Evolutionary conservation across 1,140 invertebrate species (phyloP).

Genomic region (Oryctes rhinoceros): DNA sequence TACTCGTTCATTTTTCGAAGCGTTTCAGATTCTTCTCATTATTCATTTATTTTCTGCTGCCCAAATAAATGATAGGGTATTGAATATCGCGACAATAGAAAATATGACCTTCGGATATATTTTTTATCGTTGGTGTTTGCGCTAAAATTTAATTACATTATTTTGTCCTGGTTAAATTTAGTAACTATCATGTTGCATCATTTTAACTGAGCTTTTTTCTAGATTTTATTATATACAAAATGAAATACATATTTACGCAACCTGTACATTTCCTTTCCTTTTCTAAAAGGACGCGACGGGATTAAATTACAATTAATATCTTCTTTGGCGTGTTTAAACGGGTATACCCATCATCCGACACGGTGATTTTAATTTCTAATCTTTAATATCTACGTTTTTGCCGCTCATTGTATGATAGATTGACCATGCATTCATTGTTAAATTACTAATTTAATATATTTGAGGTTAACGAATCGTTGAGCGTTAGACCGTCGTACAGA

Average conservation of each 20-base stretch:
- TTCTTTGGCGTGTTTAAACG: too few relatives aligned
- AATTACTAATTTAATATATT: conserved; percentile 13
- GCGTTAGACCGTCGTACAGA: background rate
- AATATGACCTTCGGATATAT: background rate
- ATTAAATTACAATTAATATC: too few relatives aligned
- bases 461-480: background rate
- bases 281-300: too few relatives aligned
- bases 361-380: background rate
- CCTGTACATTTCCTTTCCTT: too few relatives aligned
- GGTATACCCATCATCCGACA: too few relatives aligned
- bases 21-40: background rate
- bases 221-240: too few relatives aligned
- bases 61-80: background rate
- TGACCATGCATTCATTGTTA: background rate
- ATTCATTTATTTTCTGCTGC: background rate
- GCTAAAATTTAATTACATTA: background rate
- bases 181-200: too few relatives aligned
- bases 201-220: too few relatives aligned
- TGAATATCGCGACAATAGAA: conserved; percentile 3
- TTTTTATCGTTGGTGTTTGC: background rate
- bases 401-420: background rate
- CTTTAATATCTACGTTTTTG: background rate
- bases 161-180: background rate
- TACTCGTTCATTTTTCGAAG: background rate
- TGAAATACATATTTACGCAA: too few relatives aligned